Base-by-base conservation (phyloP, 2,113 vertebrate genomes). In the Promerops cafer region DNA sequence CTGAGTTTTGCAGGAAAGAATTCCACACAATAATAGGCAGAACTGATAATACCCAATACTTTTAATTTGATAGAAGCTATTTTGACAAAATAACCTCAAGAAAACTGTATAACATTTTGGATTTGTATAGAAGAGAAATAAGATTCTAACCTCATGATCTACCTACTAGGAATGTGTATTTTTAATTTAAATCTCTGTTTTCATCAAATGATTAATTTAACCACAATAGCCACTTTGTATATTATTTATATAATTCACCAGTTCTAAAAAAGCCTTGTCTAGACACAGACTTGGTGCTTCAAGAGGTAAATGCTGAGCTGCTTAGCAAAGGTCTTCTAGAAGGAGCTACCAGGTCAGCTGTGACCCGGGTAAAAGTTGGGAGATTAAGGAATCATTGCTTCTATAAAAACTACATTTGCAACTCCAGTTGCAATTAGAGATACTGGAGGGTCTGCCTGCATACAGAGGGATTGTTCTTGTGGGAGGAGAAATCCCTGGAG, bases 161-260 rank as follows among this genome's bases (percentile, higher is more conserved):
- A 26, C 33, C 21, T 84, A 20, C 28, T 2, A 52, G 11, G 10
- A 59, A 63, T 0, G 0, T 22, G 4, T 10, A 49, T 28, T 45
- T 50, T 66, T 31, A 15, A 42, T 53, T 86, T 50, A 42, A 47
- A 61, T 63, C 75, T 52, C 11, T 74, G 17, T 31, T 85, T 85
- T 54, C 9, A 19, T 26, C 1, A 13, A 63, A 39, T 44, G 5
- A 61, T 11, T 90, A 24, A 45, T 16, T 31, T 47, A 83, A 70
- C 15, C 5, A 24, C 26, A 63, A 9, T 0, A 1, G 8, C 61
- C 9, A 65, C 7, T 44, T 35, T 54, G 3, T 42, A 4, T 44
- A 21, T n/a, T 49, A 26, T 3, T 78, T 28, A 9, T 33, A 13
- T 27, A 76, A 37, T 69, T 31, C 16, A 39, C 4, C 19, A 33